Evolutionary conservation across 2,113 vertebrate genomes (phyloP).

Genomic region (Chionomys nivalis): DNA sequence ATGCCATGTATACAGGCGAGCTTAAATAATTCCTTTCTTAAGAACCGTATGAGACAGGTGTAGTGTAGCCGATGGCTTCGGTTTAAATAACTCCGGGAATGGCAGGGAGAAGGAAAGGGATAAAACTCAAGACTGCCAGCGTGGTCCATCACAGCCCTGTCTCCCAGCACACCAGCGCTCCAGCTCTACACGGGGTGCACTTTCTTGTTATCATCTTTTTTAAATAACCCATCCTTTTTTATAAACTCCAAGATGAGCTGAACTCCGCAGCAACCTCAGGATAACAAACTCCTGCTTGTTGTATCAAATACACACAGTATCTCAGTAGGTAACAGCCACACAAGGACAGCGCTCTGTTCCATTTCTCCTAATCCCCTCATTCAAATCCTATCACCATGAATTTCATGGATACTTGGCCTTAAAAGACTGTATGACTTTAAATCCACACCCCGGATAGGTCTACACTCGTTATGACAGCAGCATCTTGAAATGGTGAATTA

Average conservation of each 20-base stretch:
- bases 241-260: slow-evolving; percentile 34
- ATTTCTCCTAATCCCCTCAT: slow-evolving; percentile 82
- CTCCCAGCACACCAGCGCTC: neutral
- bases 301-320: neutral
- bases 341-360: slow-evolving; percentile 67
- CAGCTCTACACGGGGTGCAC: neutral
- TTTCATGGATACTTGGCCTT: slow-evolving; percentile 84
- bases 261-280: slow-evolving; percentile 7
- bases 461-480: slow-evolving; percentile 83
- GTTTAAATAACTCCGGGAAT: slow-evolving; percentile 4
- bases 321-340: slow-evolving; percentile 12
- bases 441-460: slow-evolving; percentile 80
- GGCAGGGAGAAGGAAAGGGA: neutral
- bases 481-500: slow-evolving; percentile 87
- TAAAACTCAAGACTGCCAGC: neutral
- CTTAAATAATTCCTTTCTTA: slow-evolving; percentile 4
- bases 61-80: neutral
- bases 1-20: neutral
- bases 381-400: slow-evolving; percentile 87
- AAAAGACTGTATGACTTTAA: slow-evolving; percentile 85
- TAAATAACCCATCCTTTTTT: slow-evolving; percentile 57
- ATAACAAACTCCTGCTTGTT: slow-evolving; percentile 48
- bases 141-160: neutral
- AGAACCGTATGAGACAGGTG: neutral
- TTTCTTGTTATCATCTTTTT: slow-evolving; percentile 16